Percentiles rank a stretch among this genome's conserved stretches.
These are phyloP conservation scores for Ichneumoninae sp. DNA, from an alignment of 2,888 invertebrate species.

Conservation along the genomic window DNA sequence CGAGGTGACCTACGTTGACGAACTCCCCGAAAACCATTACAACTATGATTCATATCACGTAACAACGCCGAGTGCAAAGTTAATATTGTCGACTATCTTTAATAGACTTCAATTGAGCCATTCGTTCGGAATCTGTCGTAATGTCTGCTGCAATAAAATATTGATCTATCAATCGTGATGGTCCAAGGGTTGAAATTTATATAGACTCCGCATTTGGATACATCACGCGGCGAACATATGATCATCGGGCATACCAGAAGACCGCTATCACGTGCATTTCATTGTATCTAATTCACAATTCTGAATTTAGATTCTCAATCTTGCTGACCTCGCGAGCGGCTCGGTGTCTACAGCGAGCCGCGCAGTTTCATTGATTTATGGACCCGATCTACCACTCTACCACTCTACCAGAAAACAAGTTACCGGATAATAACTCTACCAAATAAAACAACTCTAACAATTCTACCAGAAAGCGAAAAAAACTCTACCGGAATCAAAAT, in stretches of 20 bases:
- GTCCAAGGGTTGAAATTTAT: constrained; percentile 30
- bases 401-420: too few species aligned
- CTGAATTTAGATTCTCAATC: constrained; percentile 13
- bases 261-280: constrained; percentile 4
- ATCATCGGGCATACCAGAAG: not conserved
- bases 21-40: not conserved
- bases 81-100: constrained; percentile 35
- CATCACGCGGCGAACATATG: constrained; percentile 20
- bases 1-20: not conserved
- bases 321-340: not conserved
- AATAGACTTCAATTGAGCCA: constrained; percentile 44
- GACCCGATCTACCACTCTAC: not conserved
- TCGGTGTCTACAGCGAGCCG: not conserved
- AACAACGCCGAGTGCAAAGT: constrained; percentile 14
- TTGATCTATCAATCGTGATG: constrained; percentile 12
- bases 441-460: too few species aligned
- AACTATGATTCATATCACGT: constrained; percentile 39
- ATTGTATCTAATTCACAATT: constrained; percentile 8
- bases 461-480: too few species aligned
- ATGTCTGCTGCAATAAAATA: constrained; percentile 19
- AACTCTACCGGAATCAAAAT: too few species aligned
- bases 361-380: not conserved
- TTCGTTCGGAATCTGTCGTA: constrained; percentile 16
- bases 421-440: too few species aligned
- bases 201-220: not conserved